Evolutionary conservation across 2,113 vertebrate genomes (phyloP).

Genomic region (Okapia johnstoni): DNA sequence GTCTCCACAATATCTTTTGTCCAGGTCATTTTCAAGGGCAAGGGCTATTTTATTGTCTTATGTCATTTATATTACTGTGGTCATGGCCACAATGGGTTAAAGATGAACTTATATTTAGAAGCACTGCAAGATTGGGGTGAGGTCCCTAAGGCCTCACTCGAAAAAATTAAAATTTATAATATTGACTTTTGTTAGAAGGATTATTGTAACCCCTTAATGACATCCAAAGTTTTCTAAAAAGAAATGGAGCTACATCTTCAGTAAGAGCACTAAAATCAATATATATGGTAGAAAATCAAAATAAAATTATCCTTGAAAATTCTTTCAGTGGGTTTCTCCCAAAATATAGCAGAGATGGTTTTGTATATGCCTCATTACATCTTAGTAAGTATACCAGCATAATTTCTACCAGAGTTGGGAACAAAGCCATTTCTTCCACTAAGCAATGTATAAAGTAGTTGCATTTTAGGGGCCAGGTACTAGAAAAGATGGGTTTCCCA

Average conservation of each 20-base stretch:
- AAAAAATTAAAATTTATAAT: background rate
- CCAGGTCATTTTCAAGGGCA: background rate
- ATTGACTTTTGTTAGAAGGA: background rate
- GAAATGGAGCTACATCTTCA: background rate
- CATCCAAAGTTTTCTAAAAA: background rate
- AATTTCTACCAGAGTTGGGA: background rate
- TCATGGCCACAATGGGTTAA: background rate
- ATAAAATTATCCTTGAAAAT: background rate
- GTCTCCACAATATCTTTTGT: background rate
- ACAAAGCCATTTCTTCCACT: background rate
- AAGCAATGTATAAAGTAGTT: background rate
- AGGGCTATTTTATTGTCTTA: background rate
- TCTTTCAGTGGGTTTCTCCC: background rate
- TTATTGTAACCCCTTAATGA: background rate
- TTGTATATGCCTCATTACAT: background rate
- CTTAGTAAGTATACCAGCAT: background rate
- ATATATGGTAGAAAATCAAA: background rate
- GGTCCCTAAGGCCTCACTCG: background rate
- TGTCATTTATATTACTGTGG: background rate
- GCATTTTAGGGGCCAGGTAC: background rate
- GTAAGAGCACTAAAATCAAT: background rate
- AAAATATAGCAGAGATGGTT: background rate
- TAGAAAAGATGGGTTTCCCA: background rate
- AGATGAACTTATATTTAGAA: background rate
- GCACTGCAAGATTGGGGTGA: background rate